phyloP scores from a whole-genome alignment of 2,113 vertebrate species.

The Rhineura floridana region DNA sequence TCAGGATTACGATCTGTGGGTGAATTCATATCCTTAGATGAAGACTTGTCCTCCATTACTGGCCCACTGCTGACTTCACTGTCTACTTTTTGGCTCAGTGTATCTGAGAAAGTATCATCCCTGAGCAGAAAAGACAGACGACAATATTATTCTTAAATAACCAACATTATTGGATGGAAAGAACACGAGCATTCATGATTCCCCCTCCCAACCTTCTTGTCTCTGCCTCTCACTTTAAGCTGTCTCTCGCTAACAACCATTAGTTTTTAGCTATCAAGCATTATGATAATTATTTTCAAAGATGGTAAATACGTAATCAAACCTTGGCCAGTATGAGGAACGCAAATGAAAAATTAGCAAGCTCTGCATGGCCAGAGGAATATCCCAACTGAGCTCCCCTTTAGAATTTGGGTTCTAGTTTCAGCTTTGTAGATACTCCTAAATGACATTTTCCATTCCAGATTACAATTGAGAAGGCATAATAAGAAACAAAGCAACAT shows the following conservation, averaged over 20 bases:
- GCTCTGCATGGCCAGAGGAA: background rate
- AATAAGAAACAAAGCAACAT: background rate
- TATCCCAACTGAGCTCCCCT: background rate
- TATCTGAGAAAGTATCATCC: slow-evolving; percentile 97
- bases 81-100: slow-evolving; percentile 96
- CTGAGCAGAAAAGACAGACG: slow-evolving; percentile 70
- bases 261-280: slow-evolving; percentile 15
- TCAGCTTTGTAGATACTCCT: background rate
- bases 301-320: background rate
- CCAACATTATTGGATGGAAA: background rate
- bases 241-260: slow-evolving; percentile 19
- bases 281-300: slow-evolving; percentile 16
- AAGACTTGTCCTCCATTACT: slow-evolving; percentile 90
- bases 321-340: background rate
- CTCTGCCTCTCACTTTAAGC: background rate
- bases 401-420: background rate
- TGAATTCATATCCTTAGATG: slow-evolving; percentile 90
- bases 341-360: background rate
- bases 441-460: background rate
- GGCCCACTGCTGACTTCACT: slow-evolving; percentile 96
- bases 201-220: background rate
- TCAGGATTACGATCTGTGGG: slow-evolving; percentile 90
- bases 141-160: background rate
- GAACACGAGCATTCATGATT: background rate
- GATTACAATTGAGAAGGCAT: background rate